These are phyloP conservation scores for Virgularia gustaviana DNA, from an alignment of 92 coral and sea anemone species.

Conservation along the genomic window DNA sequence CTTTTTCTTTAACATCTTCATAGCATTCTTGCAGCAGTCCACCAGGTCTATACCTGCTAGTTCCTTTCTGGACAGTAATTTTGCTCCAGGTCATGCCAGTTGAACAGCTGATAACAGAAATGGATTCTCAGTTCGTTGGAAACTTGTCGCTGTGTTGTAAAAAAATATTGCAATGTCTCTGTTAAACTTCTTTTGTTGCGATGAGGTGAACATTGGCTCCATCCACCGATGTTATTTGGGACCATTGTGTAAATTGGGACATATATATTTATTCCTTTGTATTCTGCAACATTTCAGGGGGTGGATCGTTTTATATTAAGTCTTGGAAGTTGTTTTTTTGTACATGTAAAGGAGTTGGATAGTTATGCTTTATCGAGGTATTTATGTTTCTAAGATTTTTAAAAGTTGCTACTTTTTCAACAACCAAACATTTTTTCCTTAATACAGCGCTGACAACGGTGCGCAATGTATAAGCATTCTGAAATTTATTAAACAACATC, in stretches of 20 bases:
- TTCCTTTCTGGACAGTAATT: not conserved
- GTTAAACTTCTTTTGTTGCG: not conserved
- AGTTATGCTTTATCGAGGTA: not conserved
- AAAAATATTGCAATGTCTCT: conserved; percentile 5
- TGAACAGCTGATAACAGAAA: conserved; percentile 11
- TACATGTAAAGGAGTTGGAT: not conserved
- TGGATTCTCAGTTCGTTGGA: conserved; percentile 6
- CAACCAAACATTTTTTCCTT: not conserved
- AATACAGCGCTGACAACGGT: not conserved
- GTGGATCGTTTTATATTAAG: not conserved
- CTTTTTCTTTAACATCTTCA: conserved; percentile 2
- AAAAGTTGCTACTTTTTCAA: not conserved
- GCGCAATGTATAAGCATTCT: not conserved
- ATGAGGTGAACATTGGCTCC: conserved; percentile 17
- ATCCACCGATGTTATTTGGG: conserved; percentile 21
- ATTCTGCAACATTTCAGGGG: not conserved
- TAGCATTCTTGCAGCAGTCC: conserved; percentile 7
- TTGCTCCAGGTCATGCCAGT: conserved; percentile 7
- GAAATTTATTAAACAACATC: not conserved
- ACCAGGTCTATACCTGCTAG: conserved; percentile 12
- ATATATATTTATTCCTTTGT: not conserved
- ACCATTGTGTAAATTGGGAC: conserved; percentile 13
- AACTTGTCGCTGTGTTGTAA: conserved; percentile 1
- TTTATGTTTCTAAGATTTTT: conserved; percentile 1
- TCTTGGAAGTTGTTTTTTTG: not conserved